These are phyloP conservation scores for Poeciliopsis presidionis DNA, from an alignment of 2,797 vertebrate genomes.

Conservation along the genomic window DNA sequence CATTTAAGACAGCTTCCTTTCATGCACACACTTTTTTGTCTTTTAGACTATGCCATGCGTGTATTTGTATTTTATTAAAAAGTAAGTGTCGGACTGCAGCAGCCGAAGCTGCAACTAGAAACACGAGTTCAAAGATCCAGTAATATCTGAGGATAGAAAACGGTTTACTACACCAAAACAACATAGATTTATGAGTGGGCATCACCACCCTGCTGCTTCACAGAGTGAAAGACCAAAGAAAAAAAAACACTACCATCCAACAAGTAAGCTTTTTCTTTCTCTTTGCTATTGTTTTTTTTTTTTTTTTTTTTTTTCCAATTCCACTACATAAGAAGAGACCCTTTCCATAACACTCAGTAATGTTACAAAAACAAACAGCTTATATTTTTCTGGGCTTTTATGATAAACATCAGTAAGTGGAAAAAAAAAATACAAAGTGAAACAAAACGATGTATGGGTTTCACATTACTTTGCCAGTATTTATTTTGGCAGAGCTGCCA, in stretches of 20 bases:
- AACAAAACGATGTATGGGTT: background rate
- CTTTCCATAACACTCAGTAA: background rate
- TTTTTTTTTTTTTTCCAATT: background rate
- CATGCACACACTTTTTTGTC: background rate
- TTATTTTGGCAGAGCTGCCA: background rate
- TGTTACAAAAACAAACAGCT: background rate
- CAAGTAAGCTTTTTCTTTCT: background rate
- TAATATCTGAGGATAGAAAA: background rate
- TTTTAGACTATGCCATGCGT: background rate
- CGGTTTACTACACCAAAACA: background rate
- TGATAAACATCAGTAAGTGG: background rate
- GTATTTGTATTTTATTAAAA: background rate
- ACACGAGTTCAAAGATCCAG: background rate
- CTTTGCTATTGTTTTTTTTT: slow-evolving; percentile 41
- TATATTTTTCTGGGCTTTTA: background rate
- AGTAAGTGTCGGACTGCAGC: background rate
- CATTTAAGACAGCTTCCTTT: background rate
- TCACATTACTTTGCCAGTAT: background rate
- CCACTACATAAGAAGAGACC: background rate
- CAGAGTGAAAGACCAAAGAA: slow-evolving; percentile 22
- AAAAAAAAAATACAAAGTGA: background rate
- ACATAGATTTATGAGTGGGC: background rate
- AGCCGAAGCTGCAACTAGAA: background rate
- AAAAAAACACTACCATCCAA: background rate
- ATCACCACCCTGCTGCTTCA: slow-evolving; percentile 14